Evolutionary conservation across 2,888 invertebrate species (phyloP).

Genomic region (Melieria picta): DNA sequence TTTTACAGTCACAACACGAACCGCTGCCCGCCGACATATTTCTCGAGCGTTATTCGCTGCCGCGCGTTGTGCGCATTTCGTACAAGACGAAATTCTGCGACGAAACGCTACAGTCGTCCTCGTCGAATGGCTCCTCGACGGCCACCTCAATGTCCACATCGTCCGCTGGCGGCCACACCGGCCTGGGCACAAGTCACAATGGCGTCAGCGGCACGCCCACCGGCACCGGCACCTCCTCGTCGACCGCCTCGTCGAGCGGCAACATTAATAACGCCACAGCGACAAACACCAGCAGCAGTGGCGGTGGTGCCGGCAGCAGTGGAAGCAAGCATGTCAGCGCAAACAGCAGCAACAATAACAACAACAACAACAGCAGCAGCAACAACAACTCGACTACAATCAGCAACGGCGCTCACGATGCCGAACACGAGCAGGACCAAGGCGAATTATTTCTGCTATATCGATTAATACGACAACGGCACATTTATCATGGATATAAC

Average conservation of each 20-base stretch:
- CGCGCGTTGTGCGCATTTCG: constrained; percentile 62
- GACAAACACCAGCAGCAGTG: constrained; percentile 25
- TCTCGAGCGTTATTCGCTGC: constrained; percentile 63
- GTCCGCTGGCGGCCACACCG: constrained; percentile 43
- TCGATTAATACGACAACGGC: constrained; percentile 61
- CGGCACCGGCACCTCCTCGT: constrained; percentile 37
- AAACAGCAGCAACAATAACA: constrained; percentile 37
- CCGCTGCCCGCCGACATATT: constrained; percentile 63
- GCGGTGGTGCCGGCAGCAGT: constrained; percentile 7
- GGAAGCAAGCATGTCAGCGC: constrained; percentile 11
- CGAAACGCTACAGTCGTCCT: constrained; percentile 64
- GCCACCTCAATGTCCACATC: constrained; percentile 57
- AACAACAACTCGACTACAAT: constrained; percentile 26
- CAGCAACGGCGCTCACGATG: constrained; percentile 40
- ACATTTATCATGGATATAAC: constrained; percentile 65
- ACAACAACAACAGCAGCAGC: constrained; percentile 36
- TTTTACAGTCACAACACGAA: constrained; percentile 57
- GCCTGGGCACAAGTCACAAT: constrained; percentile 33
- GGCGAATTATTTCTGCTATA: constrained; percentile 64
- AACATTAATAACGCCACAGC: constrained; percentile 39
- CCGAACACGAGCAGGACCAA: constrained; percentile 35
- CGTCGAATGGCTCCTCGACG: constrained; percentile 64
- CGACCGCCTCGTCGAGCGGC: constrained; percentile 42
- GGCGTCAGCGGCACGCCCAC: constrained; percentile 23
- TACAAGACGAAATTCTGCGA: constrained; percentile 60